phyloP scores from a whole-genome alignment of 2,113 vertebrate genomes.

The Dinomys branickii region DNA sequence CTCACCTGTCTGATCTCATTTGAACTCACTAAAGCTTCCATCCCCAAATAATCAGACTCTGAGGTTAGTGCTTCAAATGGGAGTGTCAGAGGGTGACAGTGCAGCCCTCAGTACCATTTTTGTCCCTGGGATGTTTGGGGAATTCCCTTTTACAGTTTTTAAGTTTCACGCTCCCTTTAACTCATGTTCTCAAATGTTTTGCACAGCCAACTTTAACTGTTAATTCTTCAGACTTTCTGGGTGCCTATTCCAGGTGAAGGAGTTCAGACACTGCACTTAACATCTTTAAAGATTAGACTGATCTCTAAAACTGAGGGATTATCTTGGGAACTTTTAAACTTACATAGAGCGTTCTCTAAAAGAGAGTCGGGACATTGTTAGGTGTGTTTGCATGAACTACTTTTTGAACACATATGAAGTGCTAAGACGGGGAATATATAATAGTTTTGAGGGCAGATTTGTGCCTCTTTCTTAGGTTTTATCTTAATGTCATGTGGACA shows the following conservation, averaged over 20 bases:
- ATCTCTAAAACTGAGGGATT: neutral
- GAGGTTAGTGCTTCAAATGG: neutral
- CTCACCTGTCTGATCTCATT: neutral
- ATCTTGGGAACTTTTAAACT: neutral
- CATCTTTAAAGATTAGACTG: neutral
- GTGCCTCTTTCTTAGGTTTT: neutral
- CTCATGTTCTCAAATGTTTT: neutral
- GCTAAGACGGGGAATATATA: neutral
- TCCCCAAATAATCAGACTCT: neutral
- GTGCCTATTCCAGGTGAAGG: neutral
- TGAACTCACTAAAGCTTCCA: neutral
- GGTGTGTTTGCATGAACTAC: neutral
- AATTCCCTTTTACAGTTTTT: neutral
- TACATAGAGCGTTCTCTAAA: neutral
- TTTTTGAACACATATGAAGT: neutral
- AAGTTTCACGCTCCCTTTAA: slow-evolving; percentile 23
- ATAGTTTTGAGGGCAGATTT: neutral
- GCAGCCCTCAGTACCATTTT: neutral
- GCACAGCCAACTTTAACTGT: neutral
- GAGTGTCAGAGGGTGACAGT: too few relatives aligned
- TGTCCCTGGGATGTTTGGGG: neutral
- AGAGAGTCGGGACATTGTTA: neutral
- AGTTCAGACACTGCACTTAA: neutral
- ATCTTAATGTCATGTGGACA: neutral
- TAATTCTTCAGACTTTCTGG: neutral